These are phyloP conservation scores for Boloria euphrosyne DNA, from an alignment of 2,888 invertebrate genomes.

Conservation along the genomic window DNA sequence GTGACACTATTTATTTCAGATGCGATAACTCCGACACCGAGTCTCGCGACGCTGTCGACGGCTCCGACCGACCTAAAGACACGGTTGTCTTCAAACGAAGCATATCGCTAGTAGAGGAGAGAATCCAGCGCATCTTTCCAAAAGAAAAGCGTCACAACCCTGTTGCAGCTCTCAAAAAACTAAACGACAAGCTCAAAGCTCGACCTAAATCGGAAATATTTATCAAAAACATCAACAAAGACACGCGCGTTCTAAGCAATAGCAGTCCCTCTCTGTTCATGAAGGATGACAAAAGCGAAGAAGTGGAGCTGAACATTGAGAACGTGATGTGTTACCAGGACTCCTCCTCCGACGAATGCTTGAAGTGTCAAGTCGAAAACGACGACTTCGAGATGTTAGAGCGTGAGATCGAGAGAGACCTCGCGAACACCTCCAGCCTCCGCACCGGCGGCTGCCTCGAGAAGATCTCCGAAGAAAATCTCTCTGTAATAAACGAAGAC, in stretches of 20 bases:
- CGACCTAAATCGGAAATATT: constrained; percentile 52
- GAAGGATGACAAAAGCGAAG: constrained; percentile 51
- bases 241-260: constrained; percentile 59
- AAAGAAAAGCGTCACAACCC: constrained; percentile 57
- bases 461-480: constrained; percentile 75
- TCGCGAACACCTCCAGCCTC: constrained; percentile 52
- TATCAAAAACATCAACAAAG: constrained; percentile 49
- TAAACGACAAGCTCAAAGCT: constrained; percentile 37
- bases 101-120: constrained; percentile 69
- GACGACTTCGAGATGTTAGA: constrained; percentile 72
- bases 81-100: constrained; percentile 73
- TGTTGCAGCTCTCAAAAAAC: constrained; percentile 47
- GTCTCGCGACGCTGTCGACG: constrained; percentile 65
- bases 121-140: constrained; percentile 65
- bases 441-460: constrained; percentile 59
- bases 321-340: constrained; percentile 71
- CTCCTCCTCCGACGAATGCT: constrained; percentile 73
- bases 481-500: constrained; percentile 63
- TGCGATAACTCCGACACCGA: constrained; percentile 72
- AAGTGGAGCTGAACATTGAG: constrained; percentile 71
- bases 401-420: constrained; percentile 65
- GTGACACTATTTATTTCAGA: constrained; percentile 70
- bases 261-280: constrained; percentile 64
- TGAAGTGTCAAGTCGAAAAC: constrained; percentile 59
- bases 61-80: constrained; percentile 51